A percentile compares a stretch with the other conserved stretches of the same genome.
phyloP scores from a whole-genome alignment of 2,888 invertebrate genomes.

The Tetragonisca angustula region DNA sequence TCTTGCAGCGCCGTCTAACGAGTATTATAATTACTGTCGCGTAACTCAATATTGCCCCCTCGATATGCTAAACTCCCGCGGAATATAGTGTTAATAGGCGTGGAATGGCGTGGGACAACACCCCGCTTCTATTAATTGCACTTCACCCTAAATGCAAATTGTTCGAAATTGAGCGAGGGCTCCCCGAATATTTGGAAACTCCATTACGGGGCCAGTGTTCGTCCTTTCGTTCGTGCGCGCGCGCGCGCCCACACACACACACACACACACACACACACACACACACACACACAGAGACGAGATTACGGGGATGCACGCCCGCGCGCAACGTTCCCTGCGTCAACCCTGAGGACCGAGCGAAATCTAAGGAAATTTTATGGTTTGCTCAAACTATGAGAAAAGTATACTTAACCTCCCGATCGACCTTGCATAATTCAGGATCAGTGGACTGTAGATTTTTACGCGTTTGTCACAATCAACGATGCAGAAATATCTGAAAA shows the following conservation, averaged over 20 bases:
- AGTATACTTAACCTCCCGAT: background rate
- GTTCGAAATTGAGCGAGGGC: slow-evolving; percentile 84
- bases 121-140: slow-evolving; percentile 84
- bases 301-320: background rate
- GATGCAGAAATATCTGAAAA: too few relatives aligned
- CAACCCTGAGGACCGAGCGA: slow-evolving; percentile 37
- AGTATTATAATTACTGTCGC: slow-evolving; percentile 83
- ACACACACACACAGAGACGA: too few relatives aligned
- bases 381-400: background rate
- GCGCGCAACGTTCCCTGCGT: background rate
- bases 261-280: background rate
- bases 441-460: too few relatives aligned
- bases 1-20: slow-evolving; percentile 82
- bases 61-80: slow-evolving; percentile 80
- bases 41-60: slow-evolving; percentile 82
- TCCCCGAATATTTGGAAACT: slow-evolving; percentile 84
- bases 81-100: slow-evolving; percentile 84
- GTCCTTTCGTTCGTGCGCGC: slow-evolving; percentile 76
- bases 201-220: slow-evolving; percentile 81
- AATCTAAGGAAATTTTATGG: slow-evolving; percentile 32
- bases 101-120: slow-evolving; percentile 81
- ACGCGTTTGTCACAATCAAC: too few relatives aligned
- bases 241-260: slow-evolving; percentile 3
- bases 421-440: too few relatives aligned
- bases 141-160: slow-evolving; percentile 84